Percentiles rank a stretch among this genome's conserved stretches.
Evolutionary conservation across 2,797 vertebrate genomes (phyloP).

Genomic region (Gila robusta): DNA sequence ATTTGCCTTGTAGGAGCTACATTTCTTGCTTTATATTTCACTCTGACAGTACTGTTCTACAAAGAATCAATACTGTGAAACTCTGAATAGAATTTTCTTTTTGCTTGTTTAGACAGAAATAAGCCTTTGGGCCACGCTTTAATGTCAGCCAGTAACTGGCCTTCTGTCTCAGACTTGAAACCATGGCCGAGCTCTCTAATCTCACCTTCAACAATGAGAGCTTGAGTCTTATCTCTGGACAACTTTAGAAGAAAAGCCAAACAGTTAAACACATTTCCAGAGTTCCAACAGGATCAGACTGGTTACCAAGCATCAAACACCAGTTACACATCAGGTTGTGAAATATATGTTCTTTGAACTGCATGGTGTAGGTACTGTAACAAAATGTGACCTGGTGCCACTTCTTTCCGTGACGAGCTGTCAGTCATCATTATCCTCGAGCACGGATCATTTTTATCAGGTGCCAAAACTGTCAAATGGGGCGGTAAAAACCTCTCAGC

Average conservation of each 20-base stretch:
- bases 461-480: constrained; percentile 78
- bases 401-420: constrained; percentile 73
- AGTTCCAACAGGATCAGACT: constrained; percentile 30
- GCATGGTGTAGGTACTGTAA: constrained; percentile 69
- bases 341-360: constrained; percentile 71
- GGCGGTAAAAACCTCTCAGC: constrained; percentile 73
- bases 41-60: constrained; percentile 59
- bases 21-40: constrained; percentile 62
- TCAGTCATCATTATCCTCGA: constrained; percentile 74
- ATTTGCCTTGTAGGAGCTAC: constrained; percentile 59
- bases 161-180: constrained; percentile 26
- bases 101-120: constrained; percentile 16
- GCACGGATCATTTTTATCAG: constrained; percentile 79
- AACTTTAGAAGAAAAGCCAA: constrained; percentile 23
- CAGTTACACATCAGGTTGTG: constrained; percentile 36
- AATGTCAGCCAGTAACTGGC: constrained; percentile 32
- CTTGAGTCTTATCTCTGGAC: constrained; percentile 30
- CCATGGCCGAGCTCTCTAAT: constrained; percentile 20
- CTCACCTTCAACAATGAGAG: constrained; percentile 30
- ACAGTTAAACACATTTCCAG: constrained; percentile 18
- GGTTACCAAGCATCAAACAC: constrained; percentile 28
- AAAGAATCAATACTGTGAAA: constrained; percentile 46
- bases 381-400: constrained; percentile 69
- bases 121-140: constrained; percentile 35
- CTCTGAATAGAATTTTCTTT: constrained; percentile 38